Conservation (phyloP, 2,888 invertebrate species). For the Hypercompe scribonia region DNA sequence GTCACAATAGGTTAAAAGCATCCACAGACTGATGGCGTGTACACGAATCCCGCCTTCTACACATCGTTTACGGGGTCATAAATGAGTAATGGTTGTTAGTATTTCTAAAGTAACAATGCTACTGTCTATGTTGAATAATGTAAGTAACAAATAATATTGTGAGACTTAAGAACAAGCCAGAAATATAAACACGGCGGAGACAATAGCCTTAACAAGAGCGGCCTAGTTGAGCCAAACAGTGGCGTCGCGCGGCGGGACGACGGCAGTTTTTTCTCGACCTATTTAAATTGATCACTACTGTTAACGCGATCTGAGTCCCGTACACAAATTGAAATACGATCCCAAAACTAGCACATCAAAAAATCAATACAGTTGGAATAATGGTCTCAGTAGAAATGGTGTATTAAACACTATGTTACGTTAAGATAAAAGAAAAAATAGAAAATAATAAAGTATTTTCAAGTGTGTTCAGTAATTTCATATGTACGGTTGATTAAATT, state of each 20-base stretch:
- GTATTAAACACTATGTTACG: not conserved
- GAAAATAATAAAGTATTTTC: constrained; percentile 32
- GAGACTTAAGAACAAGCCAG: constrained; percentile 43
- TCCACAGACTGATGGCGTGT: not conserved
- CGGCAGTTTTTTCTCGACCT: constrained; percentile 68
- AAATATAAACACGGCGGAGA: constrained; percentile 70
- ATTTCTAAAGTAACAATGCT: constrained; percentile 7
- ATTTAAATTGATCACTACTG: constrained; percentile 71
- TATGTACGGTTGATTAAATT: constrained; percentile 39
- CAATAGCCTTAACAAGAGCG: constrained; percentile 80
- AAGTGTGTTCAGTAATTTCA: constrained; percentile 42
- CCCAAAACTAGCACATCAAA: not conserved
- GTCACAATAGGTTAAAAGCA: not conserved
- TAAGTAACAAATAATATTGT: constrained; percentile 26
- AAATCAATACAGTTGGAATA: not conserved
- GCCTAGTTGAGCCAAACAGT: constrained; percentile 79
- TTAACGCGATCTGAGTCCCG: constrained; percentile 36
- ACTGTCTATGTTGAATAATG: constrained; percentile 10
- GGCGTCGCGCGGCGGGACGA: constrained; percentile 72
- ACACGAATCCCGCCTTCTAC: not conserved
- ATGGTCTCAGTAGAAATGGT: not conserved
- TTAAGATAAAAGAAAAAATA: constrained; percentile 20
- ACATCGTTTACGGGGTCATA: not conserved
- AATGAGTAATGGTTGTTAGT: not conserved
- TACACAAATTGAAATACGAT: constrained; percentile 31